A percentile compares a stretch with the other conserved stretches of the same genome.
phyloP scores from a whole-genome alignment of 2,888 invertebrate genomes.

The Lochmaea crataegi region DNA sequence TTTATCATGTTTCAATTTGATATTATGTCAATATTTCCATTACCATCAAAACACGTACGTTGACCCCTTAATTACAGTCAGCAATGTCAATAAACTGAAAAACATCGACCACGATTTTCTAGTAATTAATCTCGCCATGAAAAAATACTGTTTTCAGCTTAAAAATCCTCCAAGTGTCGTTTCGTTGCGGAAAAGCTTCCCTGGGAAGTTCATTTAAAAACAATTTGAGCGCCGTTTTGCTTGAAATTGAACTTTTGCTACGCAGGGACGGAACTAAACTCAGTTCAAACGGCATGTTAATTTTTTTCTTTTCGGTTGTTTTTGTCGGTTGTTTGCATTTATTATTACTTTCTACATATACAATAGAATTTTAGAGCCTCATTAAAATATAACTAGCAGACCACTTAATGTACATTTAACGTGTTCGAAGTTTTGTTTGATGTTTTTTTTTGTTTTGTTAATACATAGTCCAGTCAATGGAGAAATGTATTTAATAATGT shows the following conservation, averaged over 20 bases:
- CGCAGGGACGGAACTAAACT: constrained; percentile 3
- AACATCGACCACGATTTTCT: constrained; percentile 21
- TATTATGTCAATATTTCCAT: not conserved
- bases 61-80: not conserved
- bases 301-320: not conserved
- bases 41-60: not conserved
- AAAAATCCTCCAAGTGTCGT: constrained; percentile 38
- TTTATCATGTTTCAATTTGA: not conserved
- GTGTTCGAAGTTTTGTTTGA: too few relatives aligned
- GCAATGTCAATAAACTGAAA: constrained; percentile 21
- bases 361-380: not conserved
- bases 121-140: constrained; percentile 42
- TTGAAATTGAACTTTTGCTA: constrained; percentile 24
- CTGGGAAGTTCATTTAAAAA: constrained; percentile 54
- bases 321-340: not conserved
- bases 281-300: not conserved
- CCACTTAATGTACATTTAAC: not conserved
- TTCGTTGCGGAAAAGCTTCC: constrained; percentile 43
- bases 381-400: not conserved
- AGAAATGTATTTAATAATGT: too few relatives aligned
- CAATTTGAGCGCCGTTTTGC: constrained; percentile 47
- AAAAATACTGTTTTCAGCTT: constrained; percentile 39
- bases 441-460: too few relatives aligned
- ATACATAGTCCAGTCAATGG: too few relatives aligned
- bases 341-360: not conserved